Evolutionary conservation across 1,140 invertebrate species (phyloP), one percentile per base, ranked within the genome.

Genomic region (Hypothenemus hampei): DNA sequence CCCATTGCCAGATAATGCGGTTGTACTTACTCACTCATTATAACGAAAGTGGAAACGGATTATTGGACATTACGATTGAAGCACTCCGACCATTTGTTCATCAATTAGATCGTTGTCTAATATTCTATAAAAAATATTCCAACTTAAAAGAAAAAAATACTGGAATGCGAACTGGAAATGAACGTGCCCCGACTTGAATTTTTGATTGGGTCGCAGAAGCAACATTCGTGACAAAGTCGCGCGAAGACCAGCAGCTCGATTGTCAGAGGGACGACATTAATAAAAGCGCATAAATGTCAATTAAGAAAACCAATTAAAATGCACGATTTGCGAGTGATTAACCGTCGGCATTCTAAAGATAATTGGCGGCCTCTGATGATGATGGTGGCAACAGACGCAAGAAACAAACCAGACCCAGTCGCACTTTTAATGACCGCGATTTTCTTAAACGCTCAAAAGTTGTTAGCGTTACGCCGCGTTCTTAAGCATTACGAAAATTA

Each of bases 371-470:
- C 58, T 59, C 52, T 47, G 52, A 46, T 54, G 52, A 43, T 22
- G 52, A n/a, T n/a, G n/a, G 55, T 58, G 47, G 46, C 52, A 55
- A 43, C 54, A 61, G 58, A 61, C 60, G 64, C 52, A 53, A 53
- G 58, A 62, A 65, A 67, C 62, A 64, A 62, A 61, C 55, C 57
- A 58, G 55, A 55, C 57, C 59, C 58, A 68, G 65, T 67, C 68
- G 65, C 68, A 63, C 49, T 70, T 68, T 68, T 69, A 70, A 70
- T 69, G 64, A 49, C 54, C 62, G 63, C 57, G 66, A 70, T 70
- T 68, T 69, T 69, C 66, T 67, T 70, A 69, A 70, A 69, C 66
- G 67, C 65, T 67, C 65, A 64, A 69, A 68, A 69, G 67, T 70
- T 69, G 66, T 70, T 68, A 69, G 67, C 63, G 65, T 59, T 63